phyloP scores from a whole-genome alignment of 2,113 vertebrate species.

The Tetrax tetrax region DNA sequence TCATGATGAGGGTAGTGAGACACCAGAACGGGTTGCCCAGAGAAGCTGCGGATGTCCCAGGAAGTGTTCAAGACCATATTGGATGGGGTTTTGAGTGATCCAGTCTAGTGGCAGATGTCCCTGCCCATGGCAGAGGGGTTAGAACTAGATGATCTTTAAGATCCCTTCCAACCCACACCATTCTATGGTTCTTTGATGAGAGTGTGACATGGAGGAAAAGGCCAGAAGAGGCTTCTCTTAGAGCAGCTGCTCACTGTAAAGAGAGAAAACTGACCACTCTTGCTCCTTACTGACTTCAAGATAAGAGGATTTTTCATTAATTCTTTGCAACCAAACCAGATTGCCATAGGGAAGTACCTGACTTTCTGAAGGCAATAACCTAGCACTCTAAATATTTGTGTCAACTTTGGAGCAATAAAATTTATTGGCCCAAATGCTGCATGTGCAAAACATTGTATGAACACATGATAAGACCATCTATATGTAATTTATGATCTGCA shows the following conservation, averaged over 20 bases:
- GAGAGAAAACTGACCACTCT: neutral
- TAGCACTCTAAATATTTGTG: neutral
- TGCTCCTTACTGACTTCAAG: neutral
- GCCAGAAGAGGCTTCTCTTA: neutral
- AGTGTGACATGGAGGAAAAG: neutral
- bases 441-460: neutral
- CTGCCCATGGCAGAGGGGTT: no score
- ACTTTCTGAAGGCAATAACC: neutral
- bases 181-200: no score
- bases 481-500: neutral
- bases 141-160: no score
- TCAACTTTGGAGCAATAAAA: neutral
- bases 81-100: no score
- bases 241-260: neutral
- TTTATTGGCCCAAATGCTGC: neutral
- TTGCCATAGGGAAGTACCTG: neutral
- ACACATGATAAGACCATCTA: neutral
- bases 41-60: no score
- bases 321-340: neutral
- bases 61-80: no score
- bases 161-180: no score
- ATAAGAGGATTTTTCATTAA: neutral
- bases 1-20: no score
- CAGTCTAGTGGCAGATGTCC: no score
- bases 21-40: no score